These are phyloP conservation scores for Tauraco erythrolophus DNA, from an alignment of 2,113 vertebrate genomes.

Conservation along the genomic window DNA sequence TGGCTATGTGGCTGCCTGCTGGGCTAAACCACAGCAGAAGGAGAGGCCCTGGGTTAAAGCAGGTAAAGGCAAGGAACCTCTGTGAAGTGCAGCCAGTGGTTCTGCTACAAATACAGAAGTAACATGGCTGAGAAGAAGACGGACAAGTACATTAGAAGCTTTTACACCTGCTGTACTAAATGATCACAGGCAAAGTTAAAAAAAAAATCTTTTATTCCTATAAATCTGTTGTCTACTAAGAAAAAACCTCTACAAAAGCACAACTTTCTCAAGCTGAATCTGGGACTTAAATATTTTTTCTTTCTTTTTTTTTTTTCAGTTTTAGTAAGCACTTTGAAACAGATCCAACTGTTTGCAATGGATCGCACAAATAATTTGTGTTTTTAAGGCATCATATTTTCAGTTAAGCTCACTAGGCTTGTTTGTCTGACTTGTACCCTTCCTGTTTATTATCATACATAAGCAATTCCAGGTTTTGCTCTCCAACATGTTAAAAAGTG, in stretches of 20 bases:
- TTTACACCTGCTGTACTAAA: background rate
- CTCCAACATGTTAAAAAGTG: background rate
- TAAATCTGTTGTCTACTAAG: background rate
- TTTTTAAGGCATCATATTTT: background rate
- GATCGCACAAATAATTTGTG: background rate
- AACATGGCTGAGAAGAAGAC: accelerated
- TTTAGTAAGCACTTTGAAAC: background rate
- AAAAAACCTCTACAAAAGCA: background rate
- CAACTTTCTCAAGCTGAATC: background rate
- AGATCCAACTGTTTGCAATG: background rate
- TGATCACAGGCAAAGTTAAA: background rate
- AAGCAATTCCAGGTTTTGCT: background rate
- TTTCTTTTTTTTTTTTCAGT: background rate
- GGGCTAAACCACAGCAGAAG: no score
- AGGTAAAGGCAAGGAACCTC: background rate
- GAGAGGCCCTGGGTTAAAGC: background rate
- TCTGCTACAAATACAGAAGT: background rate
- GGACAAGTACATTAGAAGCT: background rate
- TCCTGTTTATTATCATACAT: background rate
- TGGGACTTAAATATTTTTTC: background rate
- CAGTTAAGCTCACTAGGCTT: background rate
- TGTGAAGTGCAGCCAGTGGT: accelerated
- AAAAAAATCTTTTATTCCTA: background rate
- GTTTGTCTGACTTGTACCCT: background rate
- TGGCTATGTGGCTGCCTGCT: no score